Percentiles rank a stretch among this genome's conserved stretches.
phyloP scores from a whole-genome alignment of 1,140 invertebrate species.

The Bombus difficillimus region DNA sequence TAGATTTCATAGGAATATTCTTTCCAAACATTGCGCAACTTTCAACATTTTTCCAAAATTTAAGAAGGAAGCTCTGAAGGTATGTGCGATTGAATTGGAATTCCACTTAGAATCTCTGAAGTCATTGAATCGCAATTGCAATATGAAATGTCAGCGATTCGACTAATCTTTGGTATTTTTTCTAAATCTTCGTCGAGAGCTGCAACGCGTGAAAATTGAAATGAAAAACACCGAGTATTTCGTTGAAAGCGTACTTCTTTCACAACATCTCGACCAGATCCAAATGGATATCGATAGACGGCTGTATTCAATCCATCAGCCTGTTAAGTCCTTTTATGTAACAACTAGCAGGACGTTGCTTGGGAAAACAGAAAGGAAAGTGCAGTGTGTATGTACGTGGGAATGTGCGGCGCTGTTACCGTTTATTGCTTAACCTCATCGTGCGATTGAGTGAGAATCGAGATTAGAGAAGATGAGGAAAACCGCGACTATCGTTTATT shows the following conservation, averaged over 20 bases:
- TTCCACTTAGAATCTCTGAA: not conserved
- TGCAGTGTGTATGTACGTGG: constrained; percentile 13
- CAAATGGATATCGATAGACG: constrained; percentile 13
- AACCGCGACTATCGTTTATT: not conserved
- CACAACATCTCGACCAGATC: not conserved
- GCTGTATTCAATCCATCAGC: constrained; percentile 6
- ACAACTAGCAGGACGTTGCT: constrained; percentile 18
- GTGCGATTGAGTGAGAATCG: constrained; percentile 17
- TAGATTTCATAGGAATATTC: no score
- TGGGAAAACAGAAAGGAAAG: constrained; percentile 50
- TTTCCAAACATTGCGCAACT: not conserved
- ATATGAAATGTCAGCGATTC: not conserved
- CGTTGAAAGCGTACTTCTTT: not conserved
- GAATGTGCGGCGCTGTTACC: not conserved
- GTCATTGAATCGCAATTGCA: not conserved
- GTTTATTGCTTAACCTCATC: constrained; percentile 40
- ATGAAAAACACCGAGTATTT: not conserved
- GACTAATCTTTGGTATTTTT: not conserved
- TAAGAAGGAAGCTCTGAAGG: no score
- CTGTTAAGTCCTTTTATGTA: constrained; percentile 41
- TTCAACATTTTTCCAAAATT: not conserved
- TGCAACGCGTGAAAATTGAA: not conserved
- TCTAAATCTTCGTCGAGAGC: not conserved
- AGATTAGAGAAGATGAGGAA: not conserved
- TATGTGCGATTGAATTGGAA: no score